Evolutionary conservation across 1,140 invertebrate species (phyloP).

Genomic region (Philopotamus ludificatus): DNA sequence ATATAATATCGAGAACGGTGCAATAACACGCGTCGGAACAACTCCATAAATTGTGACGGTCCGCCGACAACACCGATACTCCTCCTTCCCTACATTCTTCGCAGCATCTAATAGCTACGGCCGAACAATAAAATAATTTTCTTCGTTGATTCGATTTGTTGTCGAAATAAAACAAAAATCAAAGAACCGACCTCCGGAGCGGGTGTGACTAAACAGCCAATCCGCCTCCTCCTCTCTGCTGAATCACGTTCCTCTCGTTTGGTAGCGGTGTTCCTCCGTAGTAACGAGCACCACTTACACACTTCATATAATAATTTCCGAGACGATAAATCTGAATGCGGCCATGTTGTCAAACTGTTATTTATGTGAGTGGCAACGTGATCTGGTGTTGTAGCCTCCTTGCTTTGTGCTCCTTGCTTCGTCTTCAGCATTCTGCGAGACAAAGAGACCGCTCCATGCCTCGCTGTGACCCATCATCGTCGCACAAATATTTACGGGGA

Average conservation of each 20-base stretch:
- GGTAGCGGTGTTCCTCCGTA: background rate
- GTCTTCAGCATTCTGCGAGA: background rate
- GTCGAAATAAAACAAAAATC: no score
- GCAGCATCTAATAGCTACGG: no score
- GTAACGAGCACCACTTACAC: slow-evolving; percentile 21
- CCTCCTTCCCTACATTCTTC: no score
- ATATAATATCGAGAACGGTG: slow-evolving; percentile 15
- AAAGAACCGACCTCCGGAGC: no score
- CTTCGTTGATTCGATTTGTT: no score
- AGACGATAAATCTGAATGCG: slow-evolving; percentile 26
- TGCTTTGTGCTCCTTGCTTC: slow-evolving; percentile 1
- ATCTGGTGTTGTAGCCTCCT: background rate
- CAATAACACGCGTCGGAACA: slow-evolving; percentile 20
- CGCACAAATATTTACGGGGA: no score
- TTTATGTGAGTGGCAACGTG: slow-evolving; percentile 12
- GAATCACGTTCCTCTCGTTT: slow-evolving; percentile 6
- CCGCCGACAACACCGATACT: slow-evolving; percentile 16
- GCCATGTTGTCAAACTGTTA: slow-evolving; percentile 19
- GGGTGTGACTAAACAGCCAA: slow-evolving; percentile 8
- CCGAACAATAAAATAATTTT: no score
- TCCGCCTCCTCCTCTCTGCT: background rate
- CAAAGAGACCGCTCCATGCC: background rate
- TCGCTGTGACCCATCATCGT: no score
- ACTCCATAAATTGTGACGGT: slow-evolving; percentile 19
- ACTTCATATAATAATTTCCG: slow-evolving; percentile 22